Evolutionary conservation across 2,888 invertebrate genomes (phyloP).

Genomic region (Acleris sparsana): DNA sequence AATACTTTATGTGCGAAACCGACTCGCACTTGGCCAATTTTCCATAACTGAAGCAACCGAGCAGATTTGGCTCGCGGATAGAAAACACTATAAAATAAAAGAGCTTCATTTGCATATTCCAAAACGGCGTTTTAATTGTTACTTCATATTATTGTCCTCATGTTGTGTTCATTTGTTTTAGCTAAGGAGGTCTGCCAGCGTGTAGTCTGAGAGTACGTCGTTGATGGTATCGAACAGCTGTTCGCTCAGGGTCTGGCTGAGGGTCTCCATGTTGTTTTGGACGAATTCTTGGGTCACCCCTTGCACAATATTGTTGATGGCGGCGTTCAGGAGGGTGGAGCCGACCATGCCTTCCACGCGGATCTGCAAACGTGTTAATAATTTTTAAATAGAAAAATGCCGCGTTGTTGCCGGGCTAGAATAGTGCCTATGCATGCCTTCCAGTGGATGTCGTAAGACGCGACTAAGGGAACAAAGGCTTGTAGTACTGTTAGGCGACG

Average conservation of each 20-base stretch:
- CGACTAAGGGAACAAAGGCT: too few species aligned
- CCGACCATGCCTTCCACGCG: slow-evolving; percentile 61
- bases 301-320: slow-evolving; percentile 57
- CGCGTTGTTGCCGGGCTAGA: too few species aligned
- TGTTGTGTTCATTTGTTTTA: slow-evolving; percentile 31
- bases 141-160: background rate
- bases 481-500: too few species aligned
- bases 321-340: slow-evolving; percentile 53
- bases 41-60: too few species aligned
- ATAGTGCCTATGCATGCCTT: too few species aligned
- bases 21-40: too few species aligned
- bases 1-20: too few species aligned
- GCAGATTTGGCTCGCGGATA: too few species aligned
- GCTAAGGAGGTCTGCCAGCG: slow-evolving; percentile 53
- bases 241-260: slow-evolving; percentile 54
- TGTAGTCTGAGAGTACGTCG: slow-evolving; percentile 56
- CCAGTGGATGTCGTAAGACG: too few species aligned
- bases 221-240: slow-evolving; percentile 57
- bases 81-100: too few species aligned
- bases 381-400: background rate
- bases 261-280: slow-evolving; percentile 49
- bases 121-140: background rate
- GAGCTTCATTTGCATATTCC: too few species aligned
- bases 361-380: slow-evolving; percentile 49
- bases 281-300: slow-evolving; percentile 55